These are phyloP conservation scores for rat (Rattus norvegicus) DNA, from an alignment of 2,113 vertebrate species.

Conservation along the genomic window GRCr8 NC_086039.1:28403001-28403500, in stretches of 20 bases:
- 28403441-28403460: slow-evolving; percentile 22
- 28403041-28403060: not conserved
- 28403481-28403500: not conserved
- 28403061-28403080: slow-evolving; percentile 12
- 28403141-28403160: not conserved
- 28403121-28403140: slow-evolving; percentile 32
- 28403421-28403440: not conserved
- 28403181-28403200: slow-evolving; percentile 19
- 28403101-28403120: slow-evolving; percentile 3
- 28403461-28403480: slow-evolving; percentile 4
- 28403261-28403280: slow-evolving; percentile 36
- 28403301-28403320: not conserved
- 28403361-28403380: not conserved
- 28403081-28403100: not conserved
- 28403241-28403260: slow-evolving; percentile 54
- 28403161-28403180: not conserved
- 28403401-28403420: not conserved
- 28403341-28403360: slow-evolving; percentile 6
- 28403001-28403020: not conserved
- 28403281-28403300: not conserved
- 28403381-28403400: not conserved
- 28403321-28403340: slow-evolving; percentile 41
- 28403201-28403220: slow-evolving; percentile 33
- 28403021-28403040: not conserved
- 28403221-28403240: not conserved